Evolutionary conservation across 2,888 invertebrate species (phyloP), one percentile per base, ranked within the genome.

Genomic region (Acleris holmiana): DNA sequence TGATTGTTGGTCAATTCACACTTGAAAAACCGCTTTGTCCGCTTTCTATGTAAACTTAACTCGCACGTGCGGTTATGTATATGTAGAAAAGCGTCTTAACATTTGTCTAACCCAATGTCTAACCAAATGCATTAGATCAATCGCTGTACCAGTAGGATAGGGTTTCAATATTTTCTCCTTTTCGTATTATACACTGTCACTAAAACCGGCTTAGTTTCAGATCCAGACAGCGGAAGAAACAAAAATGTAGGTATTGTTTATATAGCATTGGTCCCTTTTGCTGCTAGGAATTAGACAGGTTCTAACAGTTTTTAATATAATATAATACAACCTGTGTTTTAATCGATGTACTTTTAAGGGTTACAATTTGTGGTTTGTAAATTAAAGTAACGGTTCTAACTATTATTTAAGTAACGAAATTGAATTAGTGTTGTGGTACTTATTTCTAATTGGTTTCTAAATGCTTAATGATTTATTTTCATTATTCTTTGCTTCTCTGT

Each of bases 1-100:
- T 47, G 47, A 47, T 53, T 62, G 47, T 40, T 58, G 40, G 59
- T 51, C 51, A 51, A 44, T 58, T 53, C 47, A 63, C 51, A 51
- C 64, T 53, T 21, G 47, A 29, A 64, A 64, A 59, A 59, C 64
- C 64, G 58, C 64, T 58, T 63, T 40, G 18, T 21, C 51, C 40
- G 51, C 58, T 64, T 64, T 64, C 64, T 64, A 54, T 54, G 58
- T 64, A 59, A 54, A 64, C 53, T 21, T 41, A 61, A 25, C 48
- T 41, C 53, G 64, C 35, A 48, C 47, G 17, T 41, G 53, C 23
- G 15, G 19, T 21, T 59, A 17, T n/a, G 56, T 46, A 48, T 10
- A 41, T 48, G 19, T 54, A 21, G 53, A 48, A 64, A 58, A 58
- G 44, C 21, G 19, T 17, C 21, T 18, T 47, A 29, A 25, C 7